Base-by-base conservation (phyloP, 2,888 invertebrate genomes). In the Keiferia lycopersicella region DNA sequence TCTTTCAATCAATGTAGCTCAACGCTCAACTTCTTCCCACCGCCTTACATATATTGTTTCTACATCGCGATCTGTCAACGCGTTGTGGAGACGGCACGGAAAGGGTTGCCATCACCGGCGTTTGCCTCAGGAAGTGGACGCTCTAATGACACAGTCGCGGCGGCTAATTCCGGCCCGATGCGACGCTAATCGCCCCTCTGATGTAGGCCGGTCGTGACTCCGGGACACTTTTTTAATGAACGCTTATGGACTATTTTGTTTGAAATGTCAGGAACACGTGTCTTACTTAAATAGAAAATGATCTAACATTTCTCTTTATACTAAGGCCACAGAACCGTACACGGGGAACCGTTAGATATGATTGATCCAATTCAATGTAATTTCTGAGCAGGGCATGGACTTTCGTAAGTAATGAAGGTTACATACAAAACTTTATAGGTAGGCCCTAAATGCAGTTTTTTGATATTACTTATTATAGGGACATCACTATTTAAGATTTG, bases 91-190 rank as follows among this genome's bases (percentile, higher is more conserved):
- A 56, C 56, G 16, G 56, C 34, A 56, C 10, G 34, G 18, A 34
- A 56, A 56, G 56, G 56, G 56, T 56, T 56, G 16, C n/a, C 34
- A 56, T 30, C 26, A 50, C 12, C 61, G 34, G 8, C 69, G 70
- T 69, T 30, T n/a, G 74, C 70, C 71, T 74, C 68, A 75, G 86
- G 87, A 89, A 88, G 85, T 85, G 80, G 77, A 73, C 78, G 82
- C 76, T 75, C 80, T 85, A 86, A 86, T 85, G 86, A 86, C 79
- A 78, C 78, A 82, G 73, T 77, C 79, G n/a, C 14, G 80, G 80
- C 71, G 74, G 76, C 81, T 83, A 86, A 88, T 86, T 89, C 84
- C 81, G 84, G 80, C 73, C 84, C 81, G 84, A 80, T 74, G 72
- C 72, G 83, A 80, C 86, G 81, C 88, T 88, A 88, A 89, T 88